These are phyloP conservation scores for Pristionchus fissidentatus DNA, from an alignment of 2,888 invertebrate species.

Conservation along the genomic window DNA sequence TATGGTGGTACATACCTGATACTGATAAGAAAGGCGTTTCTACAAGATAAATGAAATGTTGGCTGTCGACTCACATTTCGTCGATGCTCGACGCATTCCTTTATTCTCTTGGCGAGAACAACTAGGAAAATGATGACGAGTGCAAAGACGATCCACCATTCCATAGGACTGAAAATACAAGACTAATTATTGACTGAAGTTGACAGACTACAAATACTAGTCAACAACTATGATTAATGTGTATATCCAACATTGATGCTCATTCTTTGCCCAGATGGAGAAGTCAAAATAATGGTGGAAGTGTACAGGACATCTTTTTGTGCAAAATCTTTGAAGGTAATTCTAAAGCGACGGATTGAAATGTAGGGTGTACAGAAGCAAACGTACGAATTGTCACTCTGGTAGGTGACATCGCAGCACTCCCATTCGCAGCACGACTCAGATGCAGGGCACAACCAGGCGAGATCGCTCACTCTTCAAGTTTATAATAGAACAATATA, in stretches of 20 bases:
- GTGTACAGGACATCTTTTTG: no score
- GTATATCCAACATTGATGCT: no score
- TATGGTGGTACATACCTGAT: no score
- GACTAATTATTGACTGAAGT: not conserved
- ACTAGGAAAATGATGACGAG: not conserved
- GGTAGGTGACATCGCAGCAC: slow-evolving; percentile 12
- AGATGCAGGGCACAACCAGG: not conserved
- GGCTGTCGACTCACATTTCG: slow-evolving; percentile 3
- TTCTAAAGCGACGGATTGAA: no score
- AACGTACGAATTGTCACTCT: not conserved
- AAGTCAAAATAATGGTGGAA: not conserved
- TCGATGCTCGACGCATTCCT: not conserved
- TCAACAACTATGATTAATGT: no score
- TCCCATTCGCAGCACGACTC: slow-evolving; percentile 16
- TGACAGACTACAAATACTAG: no score
- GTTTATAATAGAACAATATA: no score
- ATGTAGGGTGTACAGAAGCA: no score
- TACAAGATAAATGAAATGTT: no score
- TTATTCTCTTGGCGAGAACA: not conserved
- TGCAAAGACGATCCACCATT: not conserved
- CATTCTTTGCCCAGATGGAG: no score
- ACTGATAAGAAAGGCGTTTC: no score
- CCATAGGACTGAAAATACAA: not conserved
- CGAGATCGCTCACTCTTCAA: not conserved
- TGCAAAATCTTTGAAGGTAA: no score